Conservation (phyloP, 1,140 invertebrate genomes). For the Drosophila willistoni region DNA sequence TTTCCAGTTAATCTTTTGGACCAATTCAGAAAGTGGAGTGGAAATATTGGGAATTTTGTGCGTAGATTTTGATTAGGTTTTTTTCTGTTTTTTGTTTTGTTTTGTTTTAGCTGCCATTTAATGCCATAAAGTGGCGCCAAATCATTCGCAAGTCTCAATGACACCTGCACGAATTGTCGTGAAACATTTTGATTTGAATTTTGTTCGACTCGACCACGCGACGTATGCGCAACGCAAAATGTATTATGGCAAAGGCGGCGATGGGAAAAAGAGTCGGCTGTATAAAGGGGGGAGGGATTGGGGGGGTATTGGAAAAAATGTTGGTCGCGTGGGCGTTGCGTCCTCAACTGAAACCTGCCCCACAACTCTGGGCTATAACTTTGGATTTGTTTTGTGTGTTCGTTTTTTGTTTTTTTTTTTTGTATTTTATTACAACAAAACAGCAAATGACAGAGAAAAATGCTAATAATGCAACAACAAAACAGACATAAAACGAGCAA, state of each 20-base stretch:
- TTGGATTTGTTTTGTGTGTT: slow-evolving; percentile 63
- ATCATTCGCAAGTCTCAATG: slow-evolving; percentile 80
- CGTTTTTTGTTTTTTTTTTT: slow-evolving; percentile 38
- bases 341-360: slow-evolving; percentile 73
- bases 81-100: slow-evolving; percentile 6
- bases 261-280: neutral
- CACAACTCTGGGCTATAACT: slow-evolving; percentile 76
- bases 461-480: slow-evolving; percentile 73
- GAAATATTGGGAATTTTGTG: too few relatives aligned
- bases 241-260: neutral
- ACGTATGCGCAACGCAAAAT: slow-evolving; percentile 61
- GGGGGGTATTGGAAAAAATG: slow-evolving; percentile 56
- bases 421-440: slow-evolving; percentile 59
- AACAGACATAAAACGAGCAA: slow-evolving; percentile 38
- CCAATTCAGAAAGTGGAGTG: too few relatives aligned
- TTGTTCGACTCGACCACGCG: slow-evolving; percentile 52
- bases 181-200: slow-evolving; percentile 77
- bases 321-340: slow-evolving; percentile 78
- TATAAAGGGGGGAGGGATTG: neutral
- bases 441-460: slow-evolving; percentile 76
- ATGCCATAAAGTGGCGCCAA: slow-evolving; percentile 77
- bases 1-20: too few relatives aligned
- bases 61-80: neutral
- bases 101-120: slow-evolving; percentile 37
- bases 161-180: slow-evolving; percentile 80